Percentiles rank a stretch among this genome's conserved stretches.
phyloP scores from a whole-genome alignment of 1,140 invertebrate species.

The Heliconius hermathena region DNA sequence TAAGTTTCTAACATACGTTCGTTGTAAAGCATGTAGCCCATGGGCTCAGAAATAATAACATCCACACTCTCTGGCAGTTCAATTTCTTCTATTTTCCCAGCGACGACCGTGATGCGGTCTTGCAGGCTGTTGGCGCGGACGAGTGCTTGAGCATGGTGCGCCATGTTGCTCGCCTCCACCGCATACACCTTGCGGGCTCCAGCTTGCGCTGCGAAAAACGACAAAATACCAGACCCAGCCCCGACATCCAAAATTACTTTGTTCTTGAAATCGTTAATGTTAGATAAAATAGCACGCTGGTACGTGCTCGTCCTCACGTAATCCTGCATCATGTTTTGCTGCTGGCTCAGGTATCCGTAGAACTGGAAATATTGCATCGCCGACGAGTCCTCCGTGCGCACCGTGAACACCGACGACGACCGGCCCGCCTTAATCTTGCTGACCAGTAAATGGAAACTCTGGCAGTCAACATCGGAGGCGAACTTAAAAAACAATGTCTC shows the following conservation, averaged over 20 bases:
- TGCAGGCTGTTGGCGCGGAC: constrained; percentile 95
- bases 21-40: constrained; percentile 99
- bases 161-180: constrained; percentile 99
- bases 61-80: constrained; percentile 97
- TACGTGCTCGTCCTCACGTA: constrained; percentile 99
- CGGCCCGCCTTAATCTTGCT: constrained; percentile 90
- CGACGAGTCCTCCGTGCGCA: constrained; percentile 97
- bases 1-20: constrained; percentile 99
- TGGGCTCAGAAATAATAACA: constrained; percentile 99
- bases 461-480: constrained; percentile 84
- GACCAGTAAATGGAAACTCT: constrained; percentile 89
- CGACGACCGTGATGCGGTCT: constrained; percentile 94
- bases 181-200: constrained; percentile 98
- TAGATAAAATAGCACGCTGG: constrained; percentile 97
- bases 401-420: constrained; percentile 94
- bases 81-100: constrained; percentile 99
- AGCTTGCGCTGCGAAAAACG: constrained; percentile 99
- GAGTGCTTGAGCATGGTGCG: constrained; percentile 95
- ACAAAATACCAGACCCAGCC: constrained; percentile 97
- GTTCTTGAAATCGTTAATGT: constrained; percentile 94
- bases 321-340: constrained; percentile 99
- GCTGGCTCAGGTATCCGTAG: constrained; percentile 99
- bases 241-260: constrained; percentile 98
- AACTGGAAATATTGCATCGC: constrained; percentile 99
- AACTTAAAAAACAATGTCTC: constrained; percentile 83